Evolutionary conservation across 2,888 invertebrate species (phyloP), one percentile per base, ranked within the genome.

Genomic region (Eilema sororculum): DNA sequence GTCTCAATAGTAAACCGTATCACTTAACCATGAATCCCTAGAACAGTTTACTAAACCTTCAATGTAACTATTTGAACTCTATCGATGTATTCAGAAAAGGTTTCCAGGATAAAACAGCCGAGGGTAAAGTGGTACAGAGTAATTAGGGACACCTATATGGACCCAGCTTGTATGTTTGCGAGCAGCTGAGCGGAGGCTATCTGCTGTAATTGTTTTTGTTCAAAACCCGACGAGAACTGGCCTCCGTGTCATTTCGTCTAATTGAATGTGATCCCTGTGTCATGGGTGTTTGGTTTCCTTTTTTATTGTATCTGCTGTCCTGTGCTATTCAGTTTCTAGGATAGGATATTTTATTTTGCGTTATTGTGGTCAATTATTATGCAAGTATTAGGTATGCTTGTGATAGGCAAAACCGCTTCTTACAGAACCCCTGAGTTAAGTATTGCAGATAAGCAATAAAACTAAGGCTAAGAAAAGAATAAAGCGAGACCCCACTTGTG

Each of bases 241-340:
- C 20, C 65, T 61, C n/a, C 56, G 22, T 56, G 61, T 57, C 56
- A 46, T 65, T 69, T 37, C 57, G 57, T 69, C 24, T 65, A 65
- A 69, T 65, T 69, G 69, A 69, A 69, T 65, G 61, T 65, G 65
- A 69, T 41, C 56, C 57, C n/a, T 59, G 52, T 64, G 25, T 63
- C 12, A 30, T 33, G 13, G 8, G n/a, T 56, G 24, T n/a, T 25
- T 41, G 24, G 60, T 22, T 37, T 41, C 22, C 22, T 33, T 62
- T 37, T 61, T 25, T 25, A 28, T 2, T 8, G 58, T 16, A 25
- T 58, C 25, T 16, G 41, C 16, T 41, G 41, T n/a, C n/a, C 41
- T 41, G 16, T 13, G 13, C 4, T 41, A 16, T 13, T 41, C 13
- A 13, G 41, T 41, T 41, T 13, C 16, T 16, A 41, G 41, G 41